phyloP scores from a whole-genome alignment of 2,113 vertebrate species.

The Spermophilus dauricus region DNA sequence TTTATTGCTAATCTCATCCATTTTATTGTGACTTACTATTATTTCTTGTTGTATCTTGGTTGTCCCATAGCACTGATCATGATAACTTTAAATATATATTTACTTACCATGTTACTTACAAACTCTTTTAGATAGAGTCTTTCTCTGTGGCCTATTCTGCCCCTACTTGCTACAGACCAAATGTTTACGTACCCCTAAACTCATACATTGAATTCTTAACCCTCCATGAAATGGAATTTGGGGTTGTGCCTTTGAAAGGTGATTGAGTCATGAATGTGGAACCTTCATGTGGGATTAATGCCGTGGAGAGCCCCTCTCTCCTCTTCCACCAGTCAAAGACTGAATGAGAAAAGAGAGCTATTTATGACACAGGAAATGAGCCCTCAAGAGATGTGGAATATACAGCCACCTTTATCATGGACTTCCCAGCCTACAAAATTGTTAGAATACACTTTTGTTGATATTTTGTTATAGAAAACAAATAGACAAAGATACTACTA shows the following conservation, averaged over 20 bases:
- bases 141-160: neutral
- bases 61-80: neutral
- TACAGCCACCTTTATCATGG: neutral
- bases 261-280: neutral
- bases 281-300: neutral
- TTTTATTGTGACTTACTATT: neutral
- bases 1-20: neutral
- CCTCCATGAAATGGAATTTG: no score
- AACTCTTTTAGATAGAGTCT: no score
- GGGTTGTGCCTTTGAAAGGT: no score
- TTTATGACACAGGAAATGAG: no score
- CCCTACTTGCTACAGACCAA: neutral
- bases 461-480: neutral
- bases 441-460: neutral
- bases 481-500: neutral
- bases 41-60: neutral
- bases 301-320: rapidly evolving
- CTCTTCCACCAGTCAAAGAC: neutral
- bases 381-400: neutral
- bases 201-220: neutral
- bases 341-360: rapidly evolving
- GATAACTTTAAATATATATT: neutral
- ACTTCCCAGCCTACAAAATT: neutral
- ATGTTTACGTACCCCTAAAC: neutral
- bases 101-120: neutral